These are phyloP conservation scores for Tetraodon nigroviridis DNA, from an alignment of 2,113 vertebrate genomes.

Conservation along the genomic window DNA sequence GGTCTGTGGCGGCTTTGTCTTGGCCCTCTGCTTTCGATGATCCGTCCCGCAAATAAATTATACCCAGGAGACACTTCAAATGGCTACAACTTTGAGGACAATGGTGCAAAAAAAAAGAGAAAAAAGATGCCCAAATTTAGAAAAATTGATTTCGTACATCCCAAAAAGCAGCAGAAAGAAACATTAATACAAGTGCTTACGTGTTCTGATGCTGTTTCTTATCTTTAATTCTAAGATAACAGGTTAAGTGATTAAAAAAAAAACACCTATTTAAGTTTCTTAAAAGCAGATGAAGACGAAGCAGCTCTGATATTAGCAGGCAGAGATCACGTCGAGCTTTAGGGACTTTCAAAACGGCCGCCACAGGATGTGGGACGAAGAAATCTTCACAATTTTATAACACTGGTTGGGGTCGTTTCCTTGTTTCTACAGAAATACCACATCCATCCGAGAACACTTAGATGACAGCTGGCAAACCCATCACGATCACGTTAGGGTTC, in stretches of 20 bases:
- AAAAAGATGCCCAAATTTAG: no score
- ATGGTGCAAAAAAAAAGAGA: no score
- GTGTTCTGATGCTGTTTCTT: no score
- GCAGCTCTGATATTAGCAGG: background rate
- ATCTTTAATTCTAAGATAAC: background rate
- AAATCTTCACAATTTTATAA: conserved; percentile 5
- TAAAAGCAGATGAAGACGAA: background rate
- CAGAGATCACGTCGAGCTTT: background rate
- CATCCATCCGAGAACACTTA: no score
- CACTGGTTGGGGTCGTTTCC: conserved; percentile 15
- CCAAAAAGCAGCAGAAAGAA: no score
- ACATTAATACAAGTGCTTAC: no score
- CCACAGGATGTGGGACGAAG: background rate
- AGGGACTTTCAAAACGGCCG: conserved; percentile 24
- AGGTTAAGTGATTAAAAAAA: background rate
- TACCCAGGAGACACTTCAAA: no score
- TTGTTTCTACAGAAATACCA: conserved; percentile 1
- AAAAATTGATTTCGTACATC: no score
- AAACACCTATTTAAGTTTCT: background rate
- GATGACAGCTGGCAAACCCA: no score
- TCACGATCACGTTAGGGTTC: background rate
- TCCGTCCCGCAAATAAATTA: background rate
- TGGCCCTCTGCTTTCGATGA: background rate
- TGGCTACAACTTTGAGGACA: no score
- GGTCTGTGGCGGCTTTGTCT: conserved; percentile 7